Percentiles rank a stretch among this genome's conserved stretches.
Conservation (phyloP, 1,140 invertebrate genomes). For the Ceratina japonica region DNA sequence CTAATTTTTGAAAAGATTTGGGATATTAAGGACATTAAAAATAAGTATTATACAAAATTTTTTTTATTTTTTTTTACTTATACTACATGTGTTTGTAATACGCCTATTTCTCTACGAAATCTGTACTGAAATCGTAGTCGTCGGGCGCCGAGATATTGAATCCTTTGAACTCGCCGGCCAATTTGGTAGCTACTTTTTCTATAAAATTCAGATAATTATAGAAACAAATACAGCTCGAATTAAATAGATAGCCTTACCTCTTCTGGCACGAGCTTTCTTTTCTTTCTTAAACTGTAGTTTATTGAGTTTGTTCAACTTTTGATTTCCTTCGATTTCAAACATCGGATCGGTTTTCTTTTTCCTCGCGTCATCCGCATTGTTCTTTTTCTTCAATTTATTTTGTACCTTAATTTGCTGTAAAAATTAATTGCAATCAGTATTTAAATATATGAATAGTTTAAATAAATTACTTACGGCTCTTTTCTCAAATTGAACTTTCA, state of each 20-base stretch:
- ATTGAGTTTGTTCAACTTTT: constrained; percentile 85
- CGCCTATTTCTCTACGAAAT: no score
- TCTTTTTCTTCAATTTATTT: constrained; percentile 49
- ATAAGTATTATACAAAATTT: no score
- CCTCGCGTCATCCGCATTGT: constrained; percentile 71
- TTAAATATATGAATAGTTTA: constrained; percentile 33
- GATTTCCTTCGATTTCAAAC: constrained; percentile 85
- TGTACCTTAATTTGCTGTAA: constrained; percentile 31
- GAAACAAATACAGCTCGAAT: background rate
- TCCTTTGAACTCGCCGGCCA: constrained; percentile 69
- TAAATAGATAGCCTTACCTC: constrained; percentile 71
- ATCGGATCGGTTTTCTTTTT: constrained; percentile 83
- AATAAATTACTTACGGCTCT: constrained; percentile 70
- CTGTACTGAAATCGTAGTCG: no score
- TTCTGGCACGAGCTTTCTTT: constrained; percentile 85
- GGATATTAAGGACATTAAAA: no score
- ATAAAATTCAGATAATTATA: constrained; percentile 46
- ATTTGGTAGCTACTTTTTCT: constrained; percentile 68
- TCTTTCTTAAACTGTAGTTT: constrained; percentile 89
- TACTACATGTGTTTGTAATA: no score
- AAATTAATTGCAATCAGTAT: background rate
- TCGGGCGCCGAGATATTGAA: constrained; percentile 53
- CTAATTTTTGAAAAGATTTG: no score
- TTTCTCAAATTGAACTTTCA: constrained; percentile 81
- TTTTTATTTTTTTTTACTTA: no score